Evolutionary conservation across 2,797 vertebrate genomes (phyloP).

Genomic region (Tarsius wallacei): DNA sequence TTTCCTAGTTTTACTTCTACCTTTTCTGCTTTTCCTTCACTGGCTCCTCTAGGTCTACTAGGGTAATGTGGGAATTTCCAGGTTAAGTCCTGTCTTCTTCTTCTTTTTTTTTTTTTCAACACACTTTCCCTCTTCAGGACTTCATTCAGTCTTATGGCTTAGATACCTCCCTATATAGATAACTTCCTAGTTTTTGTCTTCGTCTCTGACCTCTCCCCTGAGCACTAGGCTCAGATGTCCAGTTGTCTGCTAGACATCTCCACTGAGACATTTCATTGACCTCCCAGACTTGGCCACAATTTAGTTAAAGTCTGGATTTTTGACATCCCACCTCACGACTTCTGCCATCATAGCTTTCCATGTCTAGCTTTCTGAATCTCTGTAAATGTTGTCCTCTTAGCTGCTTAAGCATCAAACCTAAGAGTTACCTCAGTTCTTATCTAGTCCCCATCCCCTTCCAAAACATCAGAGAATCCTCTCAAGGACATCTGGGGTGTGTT

Average conservation of each 20-base stretch:
- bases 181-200: background rate
- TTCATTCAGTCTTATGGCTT: background rate
- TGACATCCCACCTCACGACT: background rate
- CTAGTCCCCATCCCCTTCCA: background rate
- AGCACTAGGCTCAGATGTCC: background rate
- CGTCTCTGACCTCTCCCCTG: background rate
- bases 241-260: background rate
- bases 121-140: background rate
- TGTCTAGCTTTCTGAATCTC: background rate
- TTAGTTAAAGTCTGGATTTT: background rate
- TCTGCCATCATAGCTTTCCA: background rate
- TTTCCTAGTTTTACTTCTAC: background rate
- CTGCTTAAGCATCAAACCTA: background rate
- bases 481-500: background rate
- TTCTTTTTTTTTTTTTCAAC: too few species aligned
- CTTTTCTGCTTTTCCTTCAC: background rate
- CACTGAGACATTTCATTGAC: background rate
- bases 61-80: too few species aligned
- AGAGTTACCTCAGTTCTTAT: background rate
- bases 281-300: background rate
- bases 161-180: background rate
- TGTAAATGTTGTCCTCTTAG: background rate
- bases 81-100: background rate
- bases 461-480: background rate
- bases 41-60: background rate